These are phyloP conservation scores for Danionella cerebrum DNA, from an alignment of 2,113 vertebrate genomes.

Conservation along the genomic window DNA sequence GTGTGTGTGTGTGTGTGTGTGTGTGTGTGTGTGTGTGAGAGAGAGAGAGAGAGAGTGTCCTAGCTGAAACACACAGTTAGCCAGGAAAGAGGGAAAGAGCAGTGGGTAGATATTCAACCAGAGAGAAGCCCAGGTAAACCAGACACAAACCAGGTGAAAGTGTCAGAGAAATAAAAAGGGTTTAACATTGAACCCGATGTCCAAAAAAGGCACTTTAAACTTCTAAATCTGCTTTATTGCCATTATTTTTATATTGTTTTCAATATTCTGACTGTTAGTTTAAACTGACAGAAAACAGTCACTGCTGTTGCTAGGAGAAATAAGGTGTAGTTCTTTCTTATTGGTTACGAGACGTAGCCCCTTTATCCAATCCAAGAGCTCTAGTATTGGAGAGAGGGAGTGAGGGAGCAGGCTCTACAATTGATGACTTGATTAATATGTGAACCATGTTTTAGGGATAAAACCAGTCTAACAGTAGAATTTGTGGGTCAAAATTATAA, in stretches of 20 bases:
- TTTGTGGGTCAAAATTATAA: constrained; percentile 53
- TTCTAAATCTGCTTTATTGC: constrained; percentile 54
- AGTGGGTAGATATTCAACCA: too few relatives aligned
- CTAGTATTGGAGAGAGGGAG: constrained; percentile 33
- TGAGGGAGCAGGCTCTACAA: constrained; percentile 53
- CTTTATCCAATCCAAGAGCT: constrained; percentile 66
- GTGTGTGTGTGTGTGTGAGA: too few relatives aligned
- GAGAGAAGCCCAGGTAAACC: too few relatives aligned
- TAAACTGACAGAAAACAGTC: constrained; percentile 61
- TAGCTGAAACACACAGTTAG: constrained; percentile 51
- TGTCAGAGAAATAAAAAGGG: neutral
- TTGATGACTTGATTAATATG: constrained; percentile 72
- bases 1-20: too few relatives aligned
- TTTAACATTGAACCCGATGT: neutral
- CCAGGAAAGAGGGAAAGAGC: constrained; percentile 51
- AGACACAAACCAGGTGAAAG: neutral
- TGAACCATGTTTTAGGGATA: constrained; percentile 75
- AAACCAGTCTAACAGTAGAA: constrained; percentile 55
- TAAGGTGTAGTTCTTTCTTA: constrained; percentile 62
- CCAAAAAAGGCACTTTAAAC: constrained; percentile 46
- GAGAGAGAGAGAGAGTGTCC: too few relatives aligned
- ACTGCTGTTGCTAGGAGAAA: constrained; percentile 88
- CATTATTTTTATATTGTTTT: constrained; percentile 74
- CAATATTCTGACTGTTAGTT: constrained; percentile 79
- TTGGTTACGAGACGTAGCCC: constrained; percentile 65